Percentiles rank a stretch among this genome's conserved stretches.
Evolutionary conservation across 2,113 vertebrate species (phyloP).

Genomic region (Spea bombifrons): DNA sequence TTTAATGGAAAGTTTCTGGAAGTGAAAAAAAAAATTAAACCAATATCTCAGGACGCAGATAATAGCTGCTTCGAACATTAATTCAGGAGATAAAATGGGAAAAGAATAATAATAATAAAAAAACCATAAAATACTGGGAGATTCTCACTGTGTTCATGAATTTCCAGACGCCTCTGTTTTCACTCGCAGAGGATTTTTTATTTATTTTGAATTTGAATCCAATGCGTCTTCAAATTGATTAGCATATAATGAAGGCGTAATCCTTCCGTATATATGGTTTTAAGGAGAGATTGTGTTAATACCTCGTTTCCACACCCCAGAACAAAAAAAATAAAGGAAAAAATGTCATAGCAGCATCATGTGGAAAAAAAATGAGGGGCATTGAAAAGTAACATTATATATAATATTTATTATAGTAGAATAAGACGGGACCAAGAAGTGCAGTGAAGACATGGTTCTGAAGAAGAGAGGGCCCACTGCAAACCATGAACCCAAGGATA

Average conservation of each 20-base stretch:
- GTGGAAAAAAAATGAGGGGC: not conserved
- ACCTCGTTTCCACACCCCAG: not conserved
- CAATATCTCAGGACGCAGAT: not conserved
- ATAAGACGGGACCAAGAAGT: constrained; percentile 12
- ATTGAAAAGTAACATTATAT: not conserved
- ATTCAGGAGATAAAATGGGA: not conserved
- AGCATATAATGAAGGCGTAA: too few relatives aligned
- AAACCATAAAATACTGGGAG: constrained; percentile 8
- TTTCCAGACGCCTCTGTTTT: constrained; percentile 22
- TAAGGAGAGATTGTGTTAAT: not conserved
- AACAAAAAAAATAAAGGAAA: not conserved
- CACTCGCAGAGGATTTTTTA: not conserved
- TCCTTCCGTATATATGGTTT: too few relatives aligned
- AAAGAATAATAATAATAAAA: not conserved
- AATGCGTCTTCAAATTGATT: not conserved
- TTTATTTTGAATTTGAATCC: not conserved
- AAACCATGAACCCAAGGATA: not conserved
- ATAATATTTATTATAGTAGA: not conserved
- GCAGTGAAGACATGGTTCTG: not conserved
- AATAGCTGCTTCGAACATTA: not conserved
- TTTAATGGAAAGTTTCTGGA: not conserved
- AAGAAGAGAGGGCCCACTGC: not conserved
- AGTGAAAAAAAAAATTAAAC: not conserved
- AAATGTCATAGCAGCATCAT: constrained; percentile 27
- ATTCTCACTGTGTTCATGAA: constrained; percentile 1